A percentile compares a stretch with the other conserved stretches of the same genome.
These are phyloP conservation scores for Vulpes lagopus DNA, from an alignment of 2,113 vertebrate genomes.

Conservation along the genomic window DNA sequence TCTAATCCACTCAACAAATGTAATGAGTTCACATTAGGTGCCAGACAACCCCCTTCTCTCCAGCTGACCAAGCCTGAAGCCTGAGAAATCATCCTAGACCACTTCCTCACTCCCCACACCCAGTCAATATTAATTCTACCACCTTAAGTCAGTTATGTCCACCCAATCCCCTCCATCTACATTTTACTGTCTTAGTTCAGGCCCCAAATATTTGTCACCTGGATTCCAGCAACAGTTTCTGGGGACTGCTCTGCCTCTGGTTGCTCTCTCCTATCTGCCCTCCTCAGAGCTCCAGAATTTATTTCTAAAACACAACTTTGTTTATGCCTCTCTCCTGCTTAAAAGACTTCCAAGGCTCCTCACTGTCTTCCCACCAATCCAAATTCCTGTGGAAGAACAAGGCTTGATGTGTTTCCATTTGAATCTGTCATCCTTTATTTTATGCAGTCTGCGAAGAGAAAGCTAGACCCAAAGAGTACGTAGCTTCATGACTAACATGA, in stretches of 20 bases:
- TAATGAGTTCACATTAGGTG: neutral
- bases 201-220: neutral
- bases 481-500: neutral
- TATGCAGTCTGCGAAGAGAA: neutral
- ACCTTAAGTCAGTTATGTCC: neutral
- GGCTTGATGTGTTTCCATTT: neutral
- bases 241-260: neutral
- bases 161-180: neutral
- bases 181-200: neutral
- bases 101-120: neutral
- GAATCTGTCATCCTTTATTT: conserved; percentile 18
- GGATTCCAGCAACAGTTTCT: neutral
- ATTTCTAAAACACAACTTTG: conserved; percentile 10
- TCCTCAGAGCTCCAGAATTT: neutral
- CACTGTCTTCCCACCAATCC: neutral
- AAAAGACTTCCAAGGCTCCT: neutral
- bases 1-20: neutral
- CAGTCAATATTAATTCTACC: neutral
- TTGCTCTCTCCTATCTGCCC: neutral
- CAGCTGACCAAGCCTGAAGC: neutral
- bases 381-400: neutral
- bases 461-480: neutral
- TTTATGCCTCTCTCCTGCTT: neutral
- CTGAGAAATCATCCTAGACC: neutral
- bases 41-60: neutral